These are phyloP conservation scores for Hedychridium roseum DNA, from an alignment of 2,888 invertebrate genomes.

Conservation along the genomic window DNA sequence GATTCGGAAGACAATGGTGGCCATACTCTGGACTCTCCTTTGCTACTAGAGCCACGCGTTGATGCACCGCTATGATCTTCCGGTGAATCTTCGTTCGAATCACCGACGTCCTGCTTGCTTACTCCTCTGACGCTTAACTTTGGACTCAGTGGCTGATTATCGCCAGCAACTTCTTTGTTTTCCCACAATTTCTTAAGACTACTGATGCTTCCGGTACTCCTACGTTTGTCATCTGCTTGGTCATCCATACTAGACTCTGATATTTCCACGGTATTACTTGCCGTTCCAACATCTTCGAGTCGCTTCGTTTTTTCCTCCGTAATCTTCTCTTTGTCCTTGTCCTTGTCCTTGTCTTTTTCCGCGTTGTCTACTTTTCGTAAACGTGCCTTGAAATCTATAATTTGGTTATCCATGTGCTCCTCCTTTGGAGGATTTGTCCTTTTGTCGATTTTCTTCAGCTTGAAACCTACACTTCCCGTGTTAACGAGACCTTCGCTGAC, in stretches of 20 bases:
- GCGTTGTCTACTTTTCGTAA: constrained; percentile 80
- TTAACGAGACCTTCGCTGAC: constrained; percentile 42
- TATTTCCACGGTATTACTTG: constrained; percentile 34
- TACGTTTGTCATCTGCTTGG: constrained; percentile 84
- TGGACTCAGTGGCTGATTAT: constrained; percentile 71
- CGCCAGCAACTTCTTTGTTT: constrained; percentile 71
- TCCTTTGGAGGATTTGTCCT: constrained; percentile 68
- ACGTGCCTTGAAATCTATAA: constrained; percentile 85
- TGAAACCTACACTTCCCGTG: constrained; percentile 50
- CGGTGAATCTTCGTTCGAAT: constrained; percentile 58
- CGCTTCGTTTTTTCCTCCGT: constrained; percentile 48
- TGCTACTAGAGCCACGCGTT: constrained; percentile 60
- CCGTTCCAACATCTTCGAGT: constrained; percentile 49
- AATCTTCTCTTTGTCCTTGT: constrained; percentile 44
- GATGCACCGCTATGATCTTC: constrained; percentile 63
- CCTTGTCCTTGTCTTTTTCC: constrained; percentile 37
- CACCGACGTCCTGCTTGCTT: constrained; percentile 42
- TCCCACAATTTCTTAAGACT: constrained; percentile 94
- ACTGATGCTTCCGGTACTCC: constrained; percentile 91
- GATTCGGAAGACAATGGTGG: constrained; percentile 65
- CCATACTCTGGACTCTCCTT: constrained; percentile 67
- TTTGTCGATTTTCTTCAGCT: constrained; percentile 80
- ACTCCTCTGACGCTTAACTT: constrained; percentile 64
- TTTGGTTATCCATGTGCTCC: constrained; percentile 68
- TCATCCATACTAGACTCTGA: constrained; percentile 51